A percentile compares a stretch with the other conserved stretches of the same genome.
phyloP scores from a whole-genome alignment of 2,888 invertebrate genomes.

The Dione vanillae region DNA sequence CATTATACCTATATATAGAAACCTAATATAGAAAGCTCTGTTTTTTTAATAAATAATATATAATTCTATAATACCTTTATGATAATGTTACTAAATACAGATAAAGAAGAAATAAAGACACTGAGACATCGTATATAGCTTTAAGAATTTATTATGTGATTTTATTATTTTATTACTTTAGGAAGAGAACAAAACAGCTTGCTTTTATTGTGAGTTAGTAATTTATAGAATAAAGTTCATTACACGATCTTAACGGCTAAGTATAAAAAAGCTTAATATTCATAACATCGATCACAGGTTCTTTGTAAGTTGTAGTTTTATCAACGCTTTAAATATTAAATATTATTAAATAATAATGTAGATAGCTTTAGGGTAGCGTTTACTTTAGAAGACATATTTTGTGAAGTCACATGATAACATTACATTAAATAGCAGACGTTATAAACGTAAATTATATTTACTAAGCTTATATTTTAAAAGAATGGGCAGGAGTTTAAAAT shows the following conservation, averaged over 20 bases:
- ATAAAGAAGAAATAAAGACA: slow-evolving; percentile 76
- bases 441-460: slow-evolving; percentile 44
- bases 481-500: slow-evolving; percentile 58
- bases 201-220: slow-evolving; percentile 74
- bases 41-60: too few species aligned
- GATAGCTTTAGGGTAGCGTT: slow-evolving; percentile 42
- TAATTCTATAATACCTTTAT: background rate
- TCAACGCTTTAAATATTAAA: slow-evolving; percentile 55
- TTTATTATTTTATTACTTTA: slow-evolving; percentile 52
- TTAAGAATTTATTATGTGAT: slow-evolving; percentile 75
- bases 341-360: background rate
- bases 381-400: slow-evolving; percentile 44
- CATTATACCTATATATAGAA: too few species aligned
- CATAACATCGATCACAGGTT: slow-evolving; percentile 72
- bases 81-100: slow-evolving; percentile 69
- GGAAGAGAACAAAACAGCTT: slow-evolving; percentile 72
- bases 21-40: too few species aligned
- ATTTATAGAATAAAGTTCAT: slow-evolving; percentile 77
- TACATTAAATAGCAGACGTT: slow-evolving; percentile 34
- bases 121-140: slow-evolving; percentile 76
- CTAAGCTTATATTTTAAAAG: slow-evolving; percentile 41
- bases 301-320: slow-evolving; percentile 71
- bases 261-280: slow-evolving; percentile 62
- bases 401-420: slow-evolving; percentile 49
- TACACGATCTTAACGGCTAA: slow-evolving; percentile 68